Conservation (phyloP, 2,888 invertebrate species). For the Pammene fasciana region DNA sequence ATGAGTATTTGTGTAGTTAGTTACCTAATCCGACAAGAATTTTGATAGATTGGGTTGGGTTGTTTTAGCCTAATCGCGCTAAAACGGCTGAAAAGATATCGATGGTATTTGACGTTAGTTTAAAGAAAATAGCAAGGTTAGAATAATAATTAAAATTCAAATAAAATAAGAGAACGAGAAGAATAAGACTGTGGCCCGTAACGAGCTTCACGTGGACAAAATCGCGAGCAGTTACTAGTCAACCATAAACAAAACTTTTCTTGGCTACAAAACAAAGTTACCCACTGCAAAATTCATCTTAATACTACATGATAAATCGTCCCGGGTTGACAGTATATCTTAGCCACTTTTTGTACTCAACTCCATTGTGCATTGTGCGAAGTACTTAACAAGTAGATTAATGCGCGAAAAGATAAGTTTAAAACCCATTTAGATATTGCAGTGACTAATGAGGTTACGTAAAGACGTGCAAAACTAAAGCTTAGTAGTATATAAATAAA, state of each 20-base stretch:
- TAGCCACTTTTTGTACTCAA: conserved; percentile 1
- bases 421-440: conserved; percentile 32
- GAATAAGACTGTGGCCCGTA: too few relatives aligned
- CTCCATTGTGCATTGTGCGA: conserved; percentile 10
- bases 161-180: too few relatives aligned
- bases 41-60: too few relatives aligned
- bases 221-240: neutral
- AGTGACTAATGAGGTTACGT: conserved; percentile 16
- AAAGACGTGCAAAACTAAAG: neutral
- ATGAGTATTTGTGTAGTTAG: too few relatives aligned
- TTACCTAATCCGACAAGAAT: too few relatives aligned
- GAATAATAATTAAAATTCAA: too few relatives aligned
- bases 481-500: neutral
- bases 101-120: too few relatives aligned
- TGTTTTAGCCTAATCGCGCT: too few relatives aligned
- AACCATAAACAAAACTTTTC: neutral
- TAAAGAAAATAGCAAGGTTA: too few relatives aligned
- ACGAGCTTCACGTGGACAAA: neutral
- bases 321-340: conserved; percentile 16
- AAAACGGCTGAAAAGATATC: too few relatives aligned
- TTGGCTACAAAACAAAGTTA: neutral
- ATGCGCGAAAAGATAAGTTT: conserved; percentile 36
- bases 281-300: neutral
- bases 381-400: conserved; percentile 13
- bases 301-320: conserved; percentile 12